Evolutionary conservation across 2,113 vertebrate species (phyloP).

Genomic region (Anseranas semipalmata): DNA sequence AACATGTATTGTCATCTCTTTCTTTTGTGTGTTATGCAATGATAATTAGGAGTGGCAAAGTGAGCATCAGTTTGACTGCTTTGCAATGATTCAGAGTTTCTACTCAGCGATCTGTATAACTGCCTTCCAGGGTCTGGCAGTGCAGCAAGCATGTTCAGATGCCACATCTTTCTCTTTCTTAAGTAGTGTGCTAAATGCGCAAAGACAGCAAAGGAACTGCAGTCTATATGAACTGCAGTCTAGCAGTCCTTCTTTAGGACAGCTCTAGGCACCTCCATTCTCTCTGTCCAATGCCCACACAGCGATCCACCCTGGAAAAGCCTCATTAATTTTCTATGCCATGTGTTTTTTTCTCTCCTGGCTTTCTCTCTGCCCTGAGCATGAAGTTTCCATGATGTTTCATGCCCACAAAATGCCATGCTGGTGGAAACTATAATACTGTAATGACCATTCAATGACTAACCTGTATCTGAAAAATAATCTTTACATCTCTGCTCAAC

Average conservation of each 20-base stretch:
- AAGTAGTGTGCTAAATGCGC: neutral
- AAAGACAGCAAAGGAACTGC: neutral
- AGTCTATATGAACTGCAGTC: neutral
- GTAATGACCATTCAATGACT: neutral
- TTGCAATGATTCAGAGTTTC: neutral
- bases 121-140: neutral
- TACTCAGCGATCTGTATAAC: neutral
- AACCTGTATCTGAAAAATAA: neutral
- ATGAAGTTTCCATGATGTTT: neutral
- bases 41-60: slow-evolving; percentile 38
- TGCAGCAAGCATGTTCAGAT: neutral
- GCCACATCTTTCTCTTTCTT: neutral
- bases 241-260: neutral
- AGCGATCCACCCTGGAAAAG: neutral
- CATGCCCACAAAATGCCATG: neutral
- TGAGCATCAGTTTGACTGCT: neutral
- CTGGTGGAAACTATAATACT: neutral
- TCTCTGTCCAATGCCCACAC: neutral
- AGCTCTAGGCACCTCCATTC: neutral
- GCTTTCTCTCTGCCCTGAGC: neutral
- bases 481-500: neutral
- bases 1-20: slow-evolving; percentile 11
- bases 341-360: neutral
- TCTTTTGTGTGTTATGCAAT: neutral
- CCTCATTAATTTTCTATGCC: neutral